A percentile compares a stretch with the other conserved stretches of the same genome.
These are phyloP conservation scores for Ametastegia equiseti DNA, from an alignment of 2,888 invertebrate genomes.

Conservation along the genomic window DNA sequence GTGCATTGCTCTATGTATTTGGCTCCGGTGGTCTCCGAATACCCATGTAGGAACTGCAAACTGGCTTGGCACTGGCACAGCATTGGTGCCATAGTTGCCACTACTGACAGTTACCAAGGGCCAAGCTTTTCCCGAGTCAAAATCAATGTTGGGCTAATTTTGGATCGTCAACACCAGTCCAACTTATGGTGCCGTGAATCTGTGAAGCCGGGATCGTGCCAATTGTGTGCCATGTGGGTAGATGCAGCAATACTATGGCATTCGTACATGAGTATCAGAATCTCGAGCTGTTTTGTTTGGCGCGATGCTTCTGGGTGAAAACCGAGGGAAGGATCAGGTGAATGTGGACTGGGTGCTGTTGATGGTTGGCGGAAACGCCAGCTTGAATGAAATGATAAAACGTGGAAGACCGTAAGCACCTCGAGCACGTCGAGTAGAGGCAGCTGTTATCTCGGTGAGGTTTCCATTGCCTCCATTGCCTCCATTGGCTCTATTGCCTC, in stretches of 20 bases:
- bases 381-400: slow-evolving; percentile 26
- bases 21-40: not conserved
- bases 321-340: not conserved
- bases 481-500: slow-evolving; percentile 36
- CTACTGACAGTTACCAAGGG: too few species aligned
- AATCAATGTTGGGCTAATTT: too few species aligned
- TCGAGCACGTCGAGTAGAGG: slow-evolving; percentile 21
- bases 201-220: too few species aligned
- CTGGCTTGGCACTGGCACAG: too few species aligned
- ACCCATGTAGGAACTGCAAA: too few species aligned
- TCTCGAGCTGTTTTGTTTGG: not conserved
- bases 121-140: too few species aligned
- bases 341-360: not conserved
- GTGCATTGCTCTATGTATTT: not conserved
- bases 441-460: slow-evolving; percentile 31
- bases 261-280: not conserved
- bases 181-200: too few species aligned
- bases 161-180: too few species aligned
- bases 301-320: not conserved
- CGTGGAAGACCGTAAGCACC: not conserved
- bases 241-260: too few species aligned
- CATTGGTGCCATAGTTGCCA: too few species aligned
- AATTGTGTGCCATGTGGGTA: too few species aligned
- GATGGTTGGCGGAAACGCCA: slow-evolving; percentile 4
- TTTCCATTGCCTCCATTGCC: slow-evolving; percentile 37